Conservation (phyloP, 1,140 invertebrate genomes). For the Caenorhabditis tropicalis region DNA sequence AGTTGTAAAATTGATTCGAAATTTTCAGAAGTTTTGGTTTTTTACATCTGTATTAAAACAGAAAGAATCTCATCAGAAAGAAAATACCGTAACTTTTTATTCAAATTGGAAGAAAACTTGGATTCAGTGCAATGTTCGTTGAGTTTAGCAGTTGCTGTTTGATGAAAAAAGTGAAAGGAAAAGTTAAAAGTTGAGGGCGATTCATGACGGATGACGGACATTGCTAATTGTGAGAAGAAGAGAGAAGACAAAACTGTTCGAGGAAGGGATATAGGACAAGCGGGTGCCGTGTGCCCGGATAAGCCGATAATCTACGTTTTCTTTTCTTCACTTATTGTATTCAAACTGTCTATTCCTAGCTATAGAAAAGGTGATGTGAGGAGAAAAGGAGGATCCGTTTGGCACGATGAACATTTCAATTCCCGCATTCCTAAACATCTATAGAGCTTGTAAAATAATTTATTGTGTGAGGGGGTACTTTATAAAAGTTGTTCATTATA, state of each 20-base stretch:
- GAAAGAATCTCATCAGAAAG: too few relatives aligned
- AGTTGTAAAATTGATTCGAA: background rate
- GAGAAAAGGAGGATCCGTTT: background rate
- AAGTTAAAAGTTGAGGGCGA: background rate
- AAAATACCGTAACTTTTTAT: too few relatives aligned
- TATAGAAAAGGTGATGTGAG: background rate
- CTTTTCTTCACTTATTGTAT: background rate
- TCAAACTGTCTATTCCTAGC: background rate
- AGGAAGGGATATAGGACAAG: slow-evolving; percentile 16
- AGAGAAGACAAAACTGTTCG: slow-evolving; percentile 28
- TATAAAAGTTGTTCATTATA: too few relatives aligned
- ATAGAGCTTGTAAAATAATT: background rate
- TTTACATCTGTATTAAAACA: too few relatives aligned
- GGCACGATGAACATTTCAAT: background rate
- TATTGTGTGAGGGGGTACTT: too few relatives aligned
- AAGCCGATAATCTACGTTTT: slow-evolving; percentile 38
- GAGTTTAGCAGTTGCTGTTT: too few relatives aligned
- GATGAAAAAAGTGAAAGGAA: background rate
- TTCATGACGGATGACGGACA: background rate
- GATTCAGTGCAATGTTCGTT: too few relatives aligned
- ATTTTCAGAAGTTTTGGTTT: background rate
- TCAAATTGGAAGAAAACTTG: too few relatives aligned
- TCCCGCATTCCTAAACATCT: background rate
- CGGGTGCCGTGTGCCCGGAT: slow-evolving; percentile 32
- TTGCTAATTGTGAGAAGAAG: background rate